Evolutionary conservation across 2,113 vertebrate species (phyloP).

Genomic region (Crocuta crocuta): DNA sequence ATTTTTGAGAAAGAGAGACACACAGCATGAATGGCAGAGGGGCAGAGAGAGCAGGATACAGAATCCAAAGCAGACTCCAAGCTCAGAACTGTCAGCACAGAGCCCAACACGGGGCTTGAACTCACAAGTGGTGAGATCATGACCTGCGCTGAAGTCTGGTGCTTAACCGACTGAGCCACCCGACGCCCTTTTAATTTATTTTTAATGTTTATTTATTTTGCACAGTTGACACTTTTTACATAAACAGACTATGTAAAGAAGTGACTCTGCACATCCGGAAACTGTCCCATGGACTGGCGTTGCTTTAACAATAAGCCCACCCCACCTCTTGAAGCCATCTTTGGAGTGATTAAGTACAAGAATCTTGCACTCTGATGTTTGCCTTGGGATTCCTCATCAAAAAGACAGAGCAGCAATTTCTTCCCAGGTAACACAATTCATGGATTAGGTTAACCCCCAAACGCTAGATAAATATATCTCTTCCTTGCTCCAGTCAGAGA

Average conservation of each 20-base stretch:
- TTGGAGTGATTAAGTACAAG: background rate
- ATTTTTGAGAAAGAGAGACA: too few species aligned
- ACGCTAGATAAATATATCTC: background rate
- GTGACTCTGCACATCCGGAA: background rate
- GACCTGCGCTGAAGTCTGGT: too few species aligned
- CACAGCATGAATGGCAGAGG: too few species aligned
- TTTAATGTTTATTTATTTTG: too few species aligned
- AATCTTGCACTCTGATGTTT: background rate
- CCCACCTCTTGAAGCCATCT: background rate
- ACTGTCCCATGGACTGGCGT: accelerated
- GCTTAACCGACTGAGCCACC: too few species aligned
- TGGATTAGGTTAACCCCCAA: background rate
- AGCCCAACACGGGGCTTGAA: too few species aligned
- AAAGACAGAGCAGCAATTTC: background rate
- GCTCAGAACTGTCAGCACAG: too few species aligned
- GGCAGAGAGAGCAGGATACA: too few species aligned
- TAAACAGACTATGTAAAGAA: background rate
- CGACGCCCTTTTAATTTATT: too few species aligned
- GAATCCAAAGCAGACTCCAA: too few species aligned
- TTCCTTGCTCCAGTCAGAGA: conserved; percentile 6
- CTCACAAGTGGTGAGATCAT: too few species aligned
- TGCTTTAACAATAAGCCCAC: background rate
- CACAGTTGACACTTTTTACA: background rate
- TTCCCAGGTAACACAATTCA: background rate
- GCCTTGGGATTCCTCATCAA: background rate